Base-by-base conservation (phyloP, 1,140 invertebrate genomes). In the Pseudomyrmex concolor region DNA sequence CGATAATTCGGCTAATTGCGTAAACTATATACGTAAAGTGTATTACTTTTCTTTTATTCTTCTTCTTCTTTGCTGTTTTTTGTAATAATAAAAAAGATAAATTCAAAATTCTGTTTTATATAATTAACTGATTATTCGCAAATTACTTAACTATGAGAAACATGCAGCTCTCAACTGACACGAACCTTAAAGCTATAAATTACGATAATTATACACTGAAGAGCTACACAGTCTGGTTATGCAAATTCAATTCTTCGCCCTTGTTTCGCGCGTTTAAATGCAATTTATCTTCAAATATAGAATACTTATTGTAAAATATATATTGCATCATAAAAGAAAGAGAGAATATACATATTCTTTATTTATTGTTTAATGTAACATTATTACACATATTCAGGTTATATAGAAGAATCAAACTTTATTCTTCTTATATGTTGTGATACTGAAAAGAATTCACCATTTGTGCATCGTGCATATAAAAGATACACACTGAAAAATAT, bases 401-500 rank as follows among this genome's bases (percentile, higher is more conserved):
- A 34, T 34, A 7, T 34, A 34, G 2, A 43, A 19, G 9, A 45
- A n/a, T 67, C 12, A 1, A 66, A 66, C 13, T 43, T 67, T 55
- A 45, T 43, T 78, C n/a, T 57, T 59, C n/a, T 57, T n/a, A 64
- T 55, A 22, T 34, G 9, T 45, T n/a, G 22, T 19, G 15, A 7
- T 59, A 68, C 13, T 55, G 15, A 68, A 25, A 48, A 34, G 34
- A n/a, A 22, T 78, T 57, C 55, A 77, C 13, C 5, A 19, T 10
- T 55, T 19, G 17, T 43, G 13, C 68, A 25, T 48, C 68, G 34
- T 13, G 13, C 43, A 48, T 73, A 45, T 74, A 72, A 17, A 77
- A 17, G 34, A 34, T 34, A 15, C 22, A 63, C 51, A 62, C 59
- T 19, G 62, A 76, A 60, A 85, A 88, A 87, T 82, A 83, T 51